Base-by-base conservation (phyloP, 2,888 invertebrate species). In the Nipponacmea schrenckii region DNA sequence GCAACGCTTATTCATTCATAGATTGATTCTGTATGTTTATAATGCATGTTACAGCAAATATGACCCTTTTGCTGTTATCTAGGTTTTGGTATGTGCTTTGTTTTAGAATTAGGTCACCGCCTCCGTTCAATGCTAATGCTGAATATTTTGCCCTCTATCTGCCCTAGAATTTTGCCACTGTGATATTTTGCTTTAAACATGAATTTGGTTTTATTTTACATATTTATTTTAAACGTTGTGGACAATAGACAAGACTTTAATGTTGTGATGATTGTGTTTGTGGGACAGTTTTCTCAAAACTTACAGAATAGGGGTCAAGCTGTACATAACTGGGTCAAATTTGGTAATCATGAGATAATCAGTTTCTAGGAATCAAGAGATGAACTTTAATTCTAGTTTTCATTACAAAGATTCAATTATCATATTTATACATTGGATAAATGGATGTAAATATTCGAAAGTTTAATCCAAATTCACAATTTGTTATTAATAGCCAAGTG, bases 31-130 rank as follows among this genome's bases (percentile, higher is more conserved):
- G 39, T 39, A 39, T 39, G 39, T 39, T 39, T 39, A 39, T 39
- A 39, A 39, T 39, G 39, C 39, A 39, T 39, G 39, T 39, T 39
- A 39, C 39, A 39, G 10, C 39, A 5, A 39, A 39, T 5, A 39
- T 39, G 8, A 39, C 39, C 39, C 39, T 39, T 39, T 39, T 39
- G 7, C 39, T 39, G 7, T 39, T 39, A 39, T 39, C 39, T 39
- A 24, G 24, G 56, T 20, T 56, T 50, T 56, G 56, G 56, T 56
- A 56, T 56, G 56, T 24, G 56, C 56, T 56, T 56, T 56, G 56
- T 56, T 56, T 56, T 56, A 56, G 56, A 56, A 56, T 24, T 56
- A 56, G 56, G 56, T 56, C 56, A 56, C 56, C 56, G 56, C 56
- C 56, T 56, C 56, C 56, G 56, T 56, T 20, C 56, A 56, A 24